phyloP scores from a whole-genome alignment of 2,797 vertebrate genomes.

The Graptemys geographica region DNA sequence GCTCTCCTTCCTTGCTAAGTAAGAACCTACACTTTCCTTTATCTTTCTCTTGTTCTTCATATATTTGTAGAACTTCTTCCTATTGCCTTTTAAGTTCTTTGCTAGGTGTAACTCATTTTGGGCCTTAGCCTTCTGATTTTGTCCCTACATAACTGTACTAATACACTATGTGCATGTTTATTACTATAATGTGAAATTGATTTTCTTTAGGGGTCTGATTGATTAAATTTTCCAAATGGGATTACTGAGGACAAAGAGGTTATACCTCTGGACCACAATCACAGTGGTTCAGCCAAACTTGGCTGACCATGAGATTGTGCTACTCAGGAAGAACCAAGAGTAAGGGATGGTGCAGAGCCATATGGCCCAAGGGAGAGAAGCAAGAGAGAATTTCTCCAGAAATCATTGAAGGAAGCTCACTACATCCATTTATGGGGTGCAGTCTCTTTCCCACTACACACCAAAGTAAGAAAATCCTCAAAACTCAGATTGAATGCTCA shows the following conservation, averaged over 20 bases:
- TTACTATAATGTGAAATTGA: background rate
- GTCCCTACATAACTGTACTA: too few species aligned
- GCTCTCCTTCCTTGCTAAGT: too few species aligned
- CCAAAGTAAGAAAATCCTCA: background rate
- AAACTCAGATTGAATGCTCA: background rate
- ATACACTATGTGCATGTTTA: background rate
- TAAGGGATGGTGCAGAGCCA: background rate
- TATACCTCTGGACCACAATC: background rate
- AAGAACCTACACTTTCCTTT: too few species aligned
- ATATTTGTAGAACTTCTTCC: too few species aligned
- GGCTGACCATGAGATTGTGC: background rate
- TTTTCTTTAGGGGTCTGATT: background rate
- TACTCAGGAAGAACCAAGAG: background rate
- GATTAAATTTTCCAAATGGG: too few species aligned
- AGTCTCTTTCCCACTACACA: background rate
- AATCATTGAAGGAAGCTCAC: too few species aligned
- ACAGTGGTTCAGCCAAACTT: background rate
- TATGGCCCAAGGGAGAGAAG: rapidly evolving
- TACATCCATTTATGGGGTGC: background rate
- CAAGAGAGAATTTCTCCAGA: background rate
- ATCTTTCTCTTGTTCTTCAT: too few species aligned
- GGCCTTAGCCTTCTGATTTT: too few species aligned
- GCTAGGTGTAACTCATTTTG: too few species aligned
- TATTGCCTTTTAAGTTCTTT: too few species aligned
- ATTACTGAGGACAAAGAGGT: too few species aligned